Evolutionary conservation across 2,113 vertebrate species (phyloP).

Genomic region (Stegastes partitus): DNA sequence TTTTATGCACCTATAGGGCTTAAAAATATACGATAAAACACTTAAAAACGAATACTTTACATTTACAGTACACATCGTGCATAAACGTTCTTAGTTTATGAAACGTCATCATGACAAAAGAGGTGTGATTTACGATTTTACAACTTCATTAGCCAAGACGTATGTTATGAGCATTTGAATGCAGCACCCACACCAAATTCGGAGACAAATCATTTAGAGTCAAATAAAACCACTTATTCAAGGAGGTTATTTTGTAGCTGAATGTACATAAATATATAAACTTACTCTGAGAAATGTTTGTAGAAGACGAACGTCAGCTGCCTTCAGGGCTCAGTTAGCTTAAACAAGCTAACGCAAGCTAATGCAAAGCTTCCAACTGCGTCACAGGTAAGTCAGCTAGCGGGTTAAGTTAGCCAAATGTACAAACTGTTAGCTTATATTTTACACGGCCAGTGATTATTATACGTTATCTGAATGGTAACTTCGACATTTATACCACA

Average conservation of each 20-base stretch:
- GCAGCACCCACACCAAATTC: accelerated
- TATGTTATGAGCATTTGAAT: not conserved
- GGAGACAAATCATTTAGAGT: not conserved
- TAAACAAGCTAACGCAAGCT: conserved; percentile 5
- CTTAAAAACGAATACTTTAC: too few relatives aligned
- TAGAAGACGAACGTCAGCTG: not conserved
- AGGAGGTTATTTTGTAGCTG: too few relatives aligned
- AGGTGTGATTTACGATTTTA: conserved; percentile 22
- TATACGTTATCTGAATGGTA: not conserved
- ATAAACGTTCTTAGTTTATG: too few relatives aligned
- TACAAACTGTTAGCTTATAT: too few relatives aligned
- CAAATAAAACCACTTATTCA: accelerated
- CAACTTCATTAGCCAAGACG: not conserved
- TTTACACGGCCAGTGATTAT: too few relatives aligned
- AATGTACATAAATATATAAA: not conserved
- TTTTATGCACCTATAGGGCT: not conserved
- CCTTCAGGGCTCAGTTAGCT: not conserved
- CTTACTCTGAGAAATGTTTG: not conserved
- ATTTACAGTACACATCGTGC: too few relatives aligned
- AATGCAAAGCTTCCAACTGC: not conserved
- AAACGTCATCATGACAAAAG: too few relatives aligned
- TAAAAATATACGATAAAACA: too few relatives aligned
- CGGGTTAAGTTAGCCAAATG: not conserved
- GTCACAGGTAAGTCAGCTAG: not conserved
- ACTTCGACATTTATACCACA: too few relatives aligned